These are phyloP conservation scores for Mesorhabditis belari DNA, from an alignment of 2,888 invertebrate genomes.

Conservation along the genomic window DNA sequence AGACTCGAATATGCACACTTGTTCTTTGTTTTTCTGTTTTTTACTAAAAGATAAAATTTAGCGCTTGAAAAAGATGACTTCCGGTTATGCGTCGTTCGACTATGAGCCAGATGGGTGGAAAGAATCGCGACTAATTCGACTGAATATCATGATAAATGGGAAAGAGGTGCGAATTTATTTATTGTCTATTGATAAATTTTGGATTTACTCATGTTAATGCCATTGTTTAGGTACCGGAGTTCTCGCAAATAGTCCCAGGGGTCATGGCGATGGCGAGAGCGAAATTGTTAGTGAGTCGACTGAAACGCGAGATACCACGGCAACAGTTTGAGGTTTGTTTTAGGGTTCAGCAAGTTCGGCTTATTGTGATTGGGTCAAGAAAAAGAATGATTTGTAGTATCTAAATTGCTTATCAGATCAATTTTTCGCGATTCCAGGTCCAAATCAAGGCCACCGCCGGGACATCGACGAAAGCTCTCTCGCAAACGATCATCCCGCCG, in stretches of 20 bases:
- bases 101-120: conserved; percentile 82
- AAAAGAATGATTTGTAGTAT: background rate
- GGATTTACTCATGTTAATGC: background rate
- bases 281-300: conserved; percentile 33
- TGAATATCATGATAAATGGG: conserved; percentile 70
- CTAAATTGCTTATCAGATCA: background rate
- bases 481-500: conserved; percentile 36
- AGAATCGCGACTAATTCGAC: conserved; percentile 70
- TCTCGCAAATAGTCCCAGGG: conserved; percentile 43
- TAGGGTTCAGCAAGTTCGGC: conserved; percentile 10
- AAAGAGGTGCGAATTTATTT: conserved; percentile 18
- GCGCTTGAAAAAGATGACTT: conserved; percentile 71
- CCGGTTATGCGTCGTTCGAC: conserved; percentile 89
- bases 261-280: conserved; percentile 36
- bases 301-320: conserved; percentile 45
- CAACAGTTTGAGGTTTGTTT: conserved; percentile 45
- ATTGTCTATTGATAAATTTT: background rate
- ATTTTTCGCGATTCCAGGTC: no score
- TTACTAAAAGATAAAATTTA: no score
- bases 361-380: background rate
- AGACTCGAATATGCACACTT: conserved; percentile 45
- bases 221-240: conserved; percentile 26
- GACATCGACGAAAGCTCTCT: conserved; percentile 38
- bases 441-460: conserved; percentile 29
- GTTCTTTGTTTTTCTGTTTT: conserved; percentile 54